Conservation (phyloP, 1,140 invertebrate genomes). For the Drosophila nigromelanica region DNA sequence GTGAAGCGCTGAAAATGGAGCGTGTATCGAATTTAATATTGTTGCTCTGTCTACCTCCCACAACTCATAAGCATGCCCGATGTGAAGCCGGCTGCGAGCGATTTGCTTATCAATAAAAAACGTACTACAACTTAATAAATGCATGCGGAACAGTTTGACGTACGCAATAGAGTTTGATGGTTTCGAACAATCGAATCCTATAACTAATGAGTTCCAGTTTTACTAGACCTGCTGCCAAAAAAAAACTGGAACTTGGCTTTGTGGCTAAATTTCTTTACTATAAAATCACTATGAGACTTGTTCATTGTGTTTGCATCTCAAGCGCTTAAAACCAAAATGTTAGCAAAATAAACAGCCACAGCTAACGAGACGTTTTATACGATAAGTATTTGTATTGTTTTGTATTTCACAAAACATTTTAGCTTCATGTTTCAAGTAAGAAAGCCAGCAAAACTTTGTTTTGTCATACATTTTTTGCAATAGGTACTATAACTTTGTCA, state of each 20-base stretch:
- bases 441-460: slow-evolving; percentile 12
- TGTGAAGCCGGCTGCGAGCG: slow-evolving; percentile 15
- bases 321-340: slow-evolving; percentile 32
- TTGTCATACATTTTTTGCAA: background rate
- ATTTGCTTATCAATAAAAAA: slow-evolving; percentile 45
- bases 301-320: slow-evolving; percentile 36
- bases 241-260: slow-evolving; percentile 5
- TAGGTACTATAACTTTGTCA: background rate
- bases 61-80: slow-evolving; percentile 32
- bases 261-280: slow-evolving; percentile 10
- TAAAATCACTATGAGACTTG: slow-evolving; percentile 13
- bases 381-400: slow-evolving; percentile 26
- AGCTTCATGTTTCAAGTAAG: slow-evolving; percentile 2
- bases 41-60: slow-evolving; percentile 26
- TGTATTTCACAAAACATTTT: slow-evolving; percentile 27
- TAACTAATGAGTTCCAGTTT: background rate
- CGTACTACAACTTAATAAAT: slow-evolving; percentile 34
- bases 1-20: slow-evolving; percentile 57
- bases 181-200: slow-evolving; percentile 5
- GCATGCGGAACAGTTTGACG: slow-evolving; percentile 31
- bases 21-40: slow-evolving; percentile 72
- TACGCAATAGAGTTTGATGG: background rate
- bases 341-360: slow-evolving; percentile 22
- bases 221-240: background rate
- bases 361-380: slow-evolving; percentile 19